A percentile compares a stretch with the other conserved stretches of the same genome.
These are phyloP conservation scores for Hypselothyrea guttata DNA, from an alignment of 2,888 invertebrate genomes.

Conservation along the genomic window DNA sequence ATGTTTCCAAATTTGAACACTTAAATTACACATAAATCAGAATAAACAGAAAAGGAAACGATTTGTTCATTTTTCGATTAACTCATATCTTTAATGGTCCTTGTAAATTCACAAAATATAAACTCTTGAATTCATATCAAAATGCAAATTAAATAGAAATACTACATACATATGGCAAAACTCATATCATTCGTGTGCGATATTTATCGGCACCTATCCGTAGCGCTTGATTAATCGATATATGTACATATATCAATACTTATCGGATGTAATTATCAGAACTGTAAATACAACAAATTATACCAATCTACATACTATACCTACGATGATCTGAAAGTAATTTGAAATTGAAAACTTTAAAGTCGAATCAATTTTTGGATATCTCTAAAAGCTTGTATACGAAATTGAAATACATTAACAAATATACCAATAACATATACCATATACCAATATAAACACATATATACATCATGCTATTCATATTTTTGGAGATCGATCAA, in stretches of 20 bases:
- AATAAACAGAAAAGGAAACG: slow-evolving; percentile 1
- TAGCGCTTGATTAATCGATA: slow-evolving; percentile 41
- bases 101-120: slow-evolving; percentile 37
- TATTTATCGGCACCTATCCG: slow-evolving; percentile 5
- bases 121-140: slow-evolving; percentile 43
- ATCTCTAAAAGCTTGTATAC: slow-evolving; percentile 77
- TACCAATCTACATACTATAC: slow-evolving; percentile 64
- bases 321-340: slow-evolving; percentile 56
- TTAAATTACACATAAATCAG: slow-evolving; percentile 41
- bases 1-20: slow-evolving; percentile 57
- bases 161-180: slow-evolving; percentile 39
- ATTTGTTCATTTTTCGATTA: slow-evolving; percentile 43
- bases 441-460: slow-evolving; percentile 14
- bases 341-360: slow-evolving; percentile 57
- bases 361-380: slow-evolving; percentile 54
- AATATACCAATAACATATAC: slow-evolving; percentile 30
- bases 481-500: slow-evolving; percentile 34
- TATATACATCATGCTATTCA: too few species aligned
- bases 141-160: slow-evolving; percentile 1
- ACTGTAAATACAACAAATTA: slow-evolving; percentile 75
- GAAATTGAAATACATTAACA: slow-evolving; percentile 52
- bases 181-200: slow-evolving; percentile 41
- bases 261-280: slow-evolving; percentile 56
- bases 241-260: slow-evolving; percentile 37
- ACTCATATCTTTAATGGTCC: slow-evolving; percentile 30